These are phyloP conservation scores for Notodonta dromedarius DNA, from an alignment of 2,888 invertebrate genomes.

Conservation along the genomic window DNA sequence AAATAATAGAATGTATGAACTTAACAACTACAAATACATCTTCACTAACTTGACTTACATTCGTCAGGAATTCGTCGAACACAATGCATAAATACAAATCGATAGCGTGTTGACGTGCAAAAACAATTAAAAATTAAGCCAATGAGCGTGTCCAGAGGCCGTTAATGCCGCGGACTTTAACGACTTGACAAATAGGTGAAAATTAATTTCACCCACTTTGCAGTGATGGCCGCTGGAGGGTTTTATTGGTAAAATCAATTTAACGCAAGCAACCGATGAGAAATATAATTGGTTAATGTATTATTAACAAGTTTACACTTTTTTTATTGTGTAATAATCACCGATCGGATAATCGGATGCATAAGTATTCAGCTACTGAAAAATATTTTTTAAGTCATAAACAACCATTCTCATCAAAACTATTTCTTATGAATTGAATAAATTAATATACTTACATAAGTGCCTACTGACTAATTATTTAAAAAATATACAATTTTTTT, in stretches of 20 bases:
- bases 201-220: constrained; percentile 72
- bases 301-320: constrained; percentile 19
- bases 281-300: constrained; percentile 25
- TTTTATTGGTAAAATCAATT: constrained; percentile 54
- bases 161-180: constrained; percentile 66
- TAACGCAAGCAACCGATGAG: constrained; percentile 34
- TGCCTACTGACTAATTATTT: too few relatives aligned
- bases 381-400: too few relatives aligned
- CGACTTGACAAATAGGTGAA: constrained; percentile 76
- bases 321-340: background rate
- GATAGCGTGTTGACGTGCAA: constrained; percentile 41
- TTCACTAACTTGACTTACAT: constrained; percentile 24
- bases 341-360: too few relatives aligned
- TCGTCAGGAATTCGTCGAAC: constrained; percentile 14
- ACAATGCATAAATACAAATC: constrained; percentile 21
- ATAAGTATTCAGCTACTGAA: too few relatives aligned
- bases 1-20: too few relatives aligned
- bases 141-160: constrained; percentile 67
- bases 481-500: too few relatives aligned
- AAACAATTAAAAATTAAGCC: constrained; percentile 65
- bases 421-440: too few relatives aligned
- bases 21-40: background rate
- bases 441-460: too few relatives aligned
- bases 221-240: constrained; percentile 40
- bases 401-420: too few relatives aligned